Conservation (phyloP, 2,888 invertebrate genomes). For the Cosmia trapezina region DNA sequence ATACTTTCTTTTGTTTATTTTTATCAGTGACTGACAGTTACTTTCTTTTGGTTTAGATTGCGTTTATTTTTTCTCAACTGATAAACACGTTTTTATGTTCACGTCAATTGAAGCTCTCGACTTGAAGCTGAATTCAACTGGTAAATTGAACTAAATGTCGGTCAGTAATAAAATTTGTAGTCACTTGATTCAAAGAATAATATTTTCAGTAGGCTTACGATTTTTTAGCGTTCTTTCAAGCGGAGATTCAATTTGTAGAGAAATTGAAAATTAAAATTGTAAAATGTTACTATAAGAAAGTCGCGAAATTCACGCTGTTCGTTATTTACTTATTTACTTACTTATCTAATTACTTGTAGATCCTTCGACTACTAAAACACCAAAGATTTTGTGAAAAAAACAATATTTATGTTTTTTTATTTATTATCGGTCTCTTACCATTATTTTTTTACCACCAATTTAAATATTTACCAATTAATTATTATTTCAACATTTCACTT, state of each 20-base stretch:
- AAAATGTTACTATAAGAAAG: conserved; percentile 2
- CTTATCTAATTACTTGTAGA: background rate
- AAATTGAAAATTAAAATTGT: conserved; percentile 9
- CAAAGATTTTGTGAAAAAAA: background rate
- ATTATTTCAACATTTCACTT: conserved; percentile 11
- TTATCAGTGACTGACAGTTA: conserved; percentile 25
- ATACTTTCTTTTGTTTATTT: conserved; percentile 26
- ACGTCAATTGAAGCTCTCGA: conserved; percentile 16
- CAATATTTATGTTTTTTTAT: background rate
- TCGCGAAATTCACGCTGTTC: background rate
- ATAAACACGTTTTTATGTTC: conserved; percentile 10
- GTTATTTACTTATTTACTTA: background rate
- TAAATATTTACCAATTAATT: conserved; percentile 23
- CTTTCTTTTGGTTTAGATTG: conserved; percentile 2
- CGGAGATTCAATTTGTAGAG: conserved; percentile 10
- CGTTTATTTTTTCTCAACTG: background rate
- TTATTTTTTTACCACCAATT: background rate
- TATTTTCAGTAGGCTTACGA: conserved; percentile 12
- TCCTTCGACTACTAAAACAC: background rate
- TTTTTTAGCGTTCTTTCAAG: conserved; percentile 21
- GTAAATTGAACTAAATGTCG: conserved; percentile 27
- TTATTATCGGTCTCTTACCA: background rate
- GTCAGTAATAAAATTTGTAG: conserved; percentile 18
- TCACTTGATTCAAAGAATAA: conserved; percentile 17
- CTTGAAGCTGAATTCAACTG: conserved; percentile 16